Conservation (phyloP, 2,113 vertebrate genomes). For the Rynchops niger region DNA sequence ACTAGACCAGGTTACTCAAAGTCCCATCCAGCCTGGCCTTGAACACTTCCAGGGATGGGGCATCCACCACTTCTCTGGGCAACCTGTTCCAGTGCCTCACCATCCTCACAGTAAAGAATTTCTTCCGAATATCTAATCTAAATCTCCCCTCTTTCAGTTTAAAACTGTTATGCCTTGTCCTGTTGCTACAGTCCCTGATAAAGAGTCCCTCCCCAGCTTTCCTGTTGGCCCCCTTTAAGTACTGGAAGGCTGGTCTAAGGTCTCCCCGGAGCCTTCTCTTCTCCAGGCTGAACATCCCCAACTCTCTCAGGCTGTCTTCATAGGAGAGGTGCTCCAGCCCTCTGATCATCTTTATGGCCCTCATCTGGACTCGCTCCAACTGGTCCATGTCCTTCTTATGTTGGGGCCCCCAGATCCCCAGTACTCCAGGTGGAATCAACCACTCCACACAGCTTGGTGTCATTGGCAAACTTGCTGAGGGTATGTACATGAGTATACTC, state of each 20-base stretch:
- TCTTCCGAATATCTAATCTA: background rate
- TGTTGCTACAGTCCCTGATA: background rate
- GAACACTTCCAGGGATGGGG: background rate
- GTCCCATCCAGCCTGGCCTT: background rate
- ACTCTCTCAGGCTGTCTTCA: background rate
- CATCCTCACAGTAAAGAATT: background rate
- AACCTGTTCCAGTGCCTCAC: background rate
- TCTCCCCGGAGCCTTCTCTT: background rate
- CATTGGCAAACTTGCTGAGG: background rate
- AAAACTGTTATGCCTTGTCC: background rate
- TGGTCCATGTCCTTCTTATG: background rate
- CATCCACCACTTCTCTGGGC: background rate
- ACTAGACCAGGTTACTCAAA: background rate
- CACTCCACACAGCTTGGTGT: background rate
- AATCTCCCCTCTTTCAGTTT: background rate
- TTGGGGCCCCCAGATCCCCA: background rate
- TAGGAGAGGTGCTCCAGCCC: background rate
- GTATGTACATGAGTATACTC: background rate
- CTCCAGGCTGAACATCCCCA: background rate
- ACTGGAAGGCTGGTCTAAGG: background rate
- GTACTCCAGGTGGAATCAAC: background rate
- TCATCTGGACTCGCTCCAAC: background rate
- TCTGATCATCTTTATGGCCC: background rate
- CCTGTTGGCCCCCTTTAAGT: background rate
- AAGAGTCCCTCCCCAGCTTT: background rate